Base-by-base conservation (phyloP, 1,140 invertebrate species). In the Brachionus koreanus region DNA sequence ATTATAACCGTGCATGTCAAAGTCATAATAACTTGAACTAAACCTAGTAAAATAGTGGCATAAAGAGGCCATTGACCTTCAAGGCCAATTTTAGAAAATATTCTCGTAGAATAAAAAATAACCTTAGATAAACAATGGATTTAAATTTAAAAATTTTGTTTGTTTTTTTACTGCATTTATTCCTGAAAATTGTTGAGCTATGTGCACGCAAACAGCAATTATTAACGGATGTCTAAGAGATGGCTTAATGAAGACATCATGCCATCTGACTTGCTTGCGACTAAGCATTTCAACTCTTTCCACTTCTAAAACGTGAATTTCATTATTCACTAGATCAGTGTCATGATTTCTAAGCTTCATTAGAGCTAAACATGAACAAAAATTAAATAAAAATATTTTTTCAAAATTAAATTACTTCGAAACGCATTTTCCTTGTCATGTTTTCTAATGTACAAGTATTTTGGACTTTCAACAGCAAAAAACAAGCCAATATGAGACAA, bases 401-500 rank as follows among this genome's bases (percentile, higher is more conserved):
- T 29, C 6, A 46, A 29, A 23, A 13, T 33, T 74, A 3, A 29
- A 46, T 25, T 43, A 74, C 69, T 29, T 25, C 43, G 19, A 5
- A 42, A 13, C 10, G 69, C 39, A 46, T 25, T 5, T 16, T 74
- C 69, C 10, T 25, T 33, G 9, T 74, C 19, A 74, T 74, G 39
- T 13, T 74, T 74, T 23, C 23, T 74, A 10, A 74, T 46, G n/a
- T 74, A 74, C 19, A 74, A 46, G 43, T 74, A 74, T 86, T 94
- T 91, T 61, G 95, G 95, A 83, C 94, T 95, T 49, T 74, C 69
- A 29, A 12, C 39, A 46, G 69, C 69, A 35, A 95, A 94, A 74
- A 74, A 49, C 86, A 97, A 90, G 84, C 95, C 88, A 85, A 97
- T 90, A 90, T 98, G 96, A 86, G 96, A 90, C 85, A 95, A 91